phyloP scores from a whole-genome alignment of 2,888 invertebrate genomes.

The Polyommatus icarus region DNA sequence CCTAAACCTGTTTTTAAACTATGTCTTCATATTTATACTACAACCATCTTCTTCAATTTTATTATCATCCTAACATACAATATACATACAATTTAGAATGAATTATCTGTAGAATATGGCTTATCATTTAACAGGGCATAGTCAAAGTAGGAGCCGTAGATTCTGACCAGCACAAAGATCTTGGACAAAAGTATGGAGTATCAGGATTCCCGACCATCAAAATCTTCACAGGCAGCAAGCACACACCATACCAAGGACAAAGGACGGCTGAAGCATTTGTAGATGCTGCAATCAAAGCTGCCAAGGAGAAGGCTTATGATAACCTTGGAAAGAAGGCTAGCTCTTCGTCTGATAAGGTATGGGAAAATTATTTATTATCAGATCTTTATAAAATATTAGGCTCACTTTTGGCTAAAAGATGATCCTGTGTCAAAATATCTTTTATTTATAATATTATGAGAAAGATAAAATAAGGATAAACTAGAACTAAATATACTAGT shows the following conservation, averaged over 20 bases:
- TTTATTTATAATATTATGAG: too few species aligned
- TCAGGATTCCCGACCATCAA: slow-evolving; percentile 98
- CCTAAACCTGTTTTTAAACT: neutral
- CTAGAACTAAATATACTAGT: too few species aligned
- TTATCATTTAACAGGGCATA: slow-evolving; percentile 84
- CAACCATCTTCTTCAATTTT: neutral
- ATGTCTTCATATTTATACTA: neutral
- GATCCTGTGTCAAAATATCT: too few species aligned
- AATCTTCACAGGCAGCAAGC: slow-evolving; percentile 93
- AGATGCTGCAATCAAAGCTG: slow-evolving; percentile 90
- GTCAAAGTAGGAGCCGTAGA: slow-evolving; percentile 97
- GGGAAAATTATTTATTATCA: too few species aligned
- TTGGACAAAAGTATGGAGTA: slow-evolving; percentile 90
- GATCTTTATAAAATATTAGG: neutral
- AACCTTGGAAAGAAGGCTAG: slow-evolving; percentile 83
- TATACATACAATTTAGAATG: too few species aligned
- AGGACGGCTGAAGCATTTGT: slow-evolving; percentile 93
- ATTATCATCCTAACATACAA: too few species aligned
- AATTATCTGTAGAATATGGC: too few species aligned
- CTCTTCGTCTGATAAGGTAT: slow-evolving; percentile 68
- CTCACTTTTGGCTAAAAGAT: too few species aligned
- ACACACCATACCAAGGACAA: slow-evolving; percentile 91
- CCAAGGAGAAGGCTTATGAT: slow-evolving; percentile 86
- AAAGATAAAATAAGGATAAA: slow-evolving; percentile 32
- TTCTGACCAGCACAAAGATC: slow-evolving; percentile 92